Evolutionary conservation across 2,888 invertebrate genomes (phyloP).

Genomic region (Tolmerus cingulatus): DNA sequence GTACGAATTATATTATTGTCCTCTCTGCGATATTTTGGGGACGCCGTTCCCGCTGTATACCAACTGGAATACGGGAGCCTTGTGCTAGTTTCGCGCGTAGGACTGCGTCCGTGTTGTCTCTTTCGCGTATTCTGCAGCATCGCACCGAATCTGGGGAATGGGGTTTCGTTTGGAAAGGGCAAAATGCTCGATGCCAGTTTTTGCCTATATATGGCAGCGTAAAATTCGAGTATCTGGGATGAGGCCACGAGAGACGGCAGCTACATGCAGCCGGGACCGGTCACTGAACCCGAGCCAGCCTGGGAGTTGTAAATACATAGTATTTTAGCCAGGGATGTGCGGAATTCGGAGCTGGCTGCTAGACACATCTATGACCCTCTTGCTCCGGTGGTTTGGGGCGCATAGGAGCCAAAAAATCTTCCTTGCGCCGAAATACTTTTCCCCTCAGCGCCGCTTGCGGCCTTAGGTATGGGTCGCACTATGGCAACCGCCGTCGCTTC

Average conservation of each 20-base stretch:
- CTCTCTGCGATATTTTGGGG: constrained; percentile 31
- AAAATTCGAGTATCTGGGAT: constrained; percentile 28
- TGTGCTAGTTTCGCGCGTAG: constrained; percentile 26
- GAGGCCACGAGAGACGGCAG: constrained; percentile 15
- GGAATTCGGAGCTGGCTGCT: not conserved
- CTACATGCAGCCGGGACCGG: constrained; percentile 9
- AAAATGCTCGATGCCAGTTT: constrained; percentile 26
- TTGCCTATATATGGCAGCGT: constrained; percentile 47
- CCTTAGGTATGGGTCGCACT: constrained; percentile 6
- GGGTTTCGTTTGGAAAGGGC: constrained; percentile 31
- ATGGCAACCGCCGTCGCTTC: constrained; percentile 36
- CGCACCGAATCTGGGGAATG: constrained; percentile 31
- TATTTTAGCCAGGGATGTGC: not conserved
- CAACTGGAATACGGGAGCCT: not conserved
- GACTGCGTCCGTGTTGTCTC: not conserved
- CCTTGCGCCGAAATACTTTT: constrained; percentile 14
- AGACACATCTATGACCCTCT: constrained; percentile 14
- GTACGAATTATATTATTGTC: constrained; percentile 35
- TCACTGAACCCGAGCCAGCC: constrained; percentile 23
- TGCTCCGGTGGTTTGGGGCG: constrained; percentile 5
- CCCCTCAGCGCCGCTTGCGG: not conserved
- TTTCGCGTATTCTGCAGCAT: constrained; percentile 9
- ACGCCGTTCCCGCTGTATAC: not conserved
- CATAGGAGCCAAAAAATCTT: constrained; percentile 28
- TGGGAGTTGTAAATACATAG: constrained; percentile 29